phyloP scores from a whole-genome alignment of 2,888 invertebrate species.

The Adelphocoris suturalis region DNA sequence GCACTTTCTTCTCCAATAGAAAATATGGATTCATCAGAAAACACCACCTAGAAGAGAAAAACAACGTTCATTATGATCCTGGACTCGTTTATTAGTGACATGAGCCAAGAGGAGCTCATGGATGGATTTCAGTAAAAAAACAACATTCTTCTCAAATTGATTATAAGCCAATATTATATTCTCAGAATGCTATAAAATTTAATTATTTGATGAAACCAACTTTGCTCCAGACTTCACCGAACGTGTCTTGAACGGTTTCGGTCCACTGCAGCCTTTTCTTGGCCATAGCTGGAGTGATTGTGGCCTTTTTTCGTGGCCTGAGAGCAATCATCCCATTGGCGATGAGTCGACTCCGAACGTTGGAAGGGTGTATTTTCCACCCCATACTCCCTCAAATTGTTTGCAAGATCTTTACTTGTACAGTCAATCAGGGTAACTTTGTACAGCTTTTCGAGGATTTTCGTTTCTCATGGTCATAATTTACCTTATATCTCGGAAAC shows the following conservation, averaged over 20 bases:
- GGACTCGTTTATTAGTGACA: too few species aligned
- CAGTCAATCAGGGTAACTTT: too few species aligned
- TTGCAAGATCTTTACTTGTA: neutral
- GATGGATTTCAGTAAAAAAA: too few species aligned
- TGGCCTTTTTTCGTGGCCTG: slow-evolving; percentile 65
- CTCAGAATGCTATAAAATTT: too few species aligned
- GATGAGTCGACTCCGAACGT: slow-evolving; percentile 24
- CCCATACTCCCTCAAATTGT: slow-evolving; percentile 60
- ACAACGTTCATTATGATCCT: too few species aligned
- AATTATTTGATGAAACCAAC: neutral
- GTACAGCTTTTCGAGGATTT: too few species aligned
- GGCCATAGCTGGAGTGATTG: slow-evolving; percentile 68
- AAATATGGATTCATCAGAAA: slow-evolving; percentile 66
- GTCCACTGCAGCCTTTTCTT: slow-evolving; percentile 63
- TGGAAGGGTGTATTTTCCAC: slow-evolving; percentile 58
- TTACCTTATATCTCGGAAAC: too few species aligned
- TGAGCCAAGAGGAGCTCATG: too few species aligned
- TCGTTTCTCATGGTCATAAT: too few species aligned
- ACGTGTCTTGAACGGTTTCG: slow-evolving; percentile 42
- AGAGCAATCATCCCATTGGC: slow-evolving; percentile 54
- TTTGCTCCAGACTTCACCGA: neutral
- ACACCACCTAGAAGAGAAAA: slow-evolving; percentile 39
- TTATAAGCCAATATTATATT: too few species aligned
- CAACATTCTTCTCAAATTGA: too few species aligned
- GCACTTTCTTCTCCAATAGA: slow-evolving; percentile 48